These are phyloP conservation scores for Sympetrum striolatum DNA, from an alignment of 2,888 invertebrate species.

Conservation along the genomic window DNA sequence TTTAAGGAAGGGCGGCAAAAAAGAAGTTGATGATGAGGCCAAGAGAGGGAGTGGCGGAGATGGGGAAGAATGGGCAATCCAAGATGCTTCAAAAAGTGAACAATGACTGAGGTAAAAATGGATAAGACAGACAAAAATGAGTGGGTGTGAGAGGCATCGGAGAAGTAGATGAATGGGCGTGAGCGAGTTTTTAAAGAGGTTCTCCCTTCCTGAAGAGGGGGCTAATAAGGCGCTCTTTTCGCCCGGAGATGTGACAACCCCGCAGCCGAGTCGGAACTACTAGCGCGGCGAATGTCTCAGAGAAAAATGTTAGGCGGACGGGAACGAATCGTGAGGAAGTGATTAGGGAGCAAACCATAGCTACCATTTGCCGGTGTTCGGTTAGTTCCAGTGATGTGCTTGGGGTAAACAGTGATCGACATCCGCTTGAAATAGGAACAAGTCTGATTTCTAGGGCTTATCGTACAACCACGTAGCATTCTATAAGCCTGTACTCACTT, in stretches of 20 bases:
- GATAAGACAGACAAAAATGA: constrained; percentile 9
- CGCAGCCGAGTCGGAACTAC: neutral
- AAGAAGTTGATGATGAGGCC: neutral
- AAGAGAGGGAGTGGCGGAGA: neutral
- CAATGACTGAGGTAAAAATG: constrained; percentile 18
- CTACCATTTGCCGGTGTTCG: no score
- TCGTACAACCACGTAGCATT: no score
- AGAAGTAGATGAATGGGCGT: constrained; percentile 11
- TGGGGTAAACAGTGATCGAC: no score
- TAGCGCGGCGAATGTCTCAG: neutral
- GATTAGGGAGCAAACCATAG: neutral
- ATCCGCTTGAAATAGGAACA: no score
- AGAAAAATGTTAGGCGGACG: neutral
- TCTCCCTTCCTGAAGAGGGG: neutral
- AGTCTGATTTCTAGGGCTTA: no score
- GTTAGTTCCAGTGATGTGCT: no score
- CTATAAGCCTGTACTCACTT: no score
- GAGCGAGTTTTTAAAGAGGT: neutral
- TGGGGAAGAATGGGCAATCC: neutral
- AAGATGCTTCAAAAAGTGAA: constrained; percentile 4
- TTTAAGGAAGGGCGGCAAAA: neutral
- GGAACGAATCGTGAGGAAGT: no score
- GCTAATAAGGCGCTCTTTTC: neutral
- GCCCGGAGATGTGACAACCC: neutral
- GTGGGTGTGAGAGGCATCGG: constrained; percentile 2